phyloP scores from a whole-genome alignment of 1,140 invertebrate species.

The Euura saliciscinereae region DNA sequence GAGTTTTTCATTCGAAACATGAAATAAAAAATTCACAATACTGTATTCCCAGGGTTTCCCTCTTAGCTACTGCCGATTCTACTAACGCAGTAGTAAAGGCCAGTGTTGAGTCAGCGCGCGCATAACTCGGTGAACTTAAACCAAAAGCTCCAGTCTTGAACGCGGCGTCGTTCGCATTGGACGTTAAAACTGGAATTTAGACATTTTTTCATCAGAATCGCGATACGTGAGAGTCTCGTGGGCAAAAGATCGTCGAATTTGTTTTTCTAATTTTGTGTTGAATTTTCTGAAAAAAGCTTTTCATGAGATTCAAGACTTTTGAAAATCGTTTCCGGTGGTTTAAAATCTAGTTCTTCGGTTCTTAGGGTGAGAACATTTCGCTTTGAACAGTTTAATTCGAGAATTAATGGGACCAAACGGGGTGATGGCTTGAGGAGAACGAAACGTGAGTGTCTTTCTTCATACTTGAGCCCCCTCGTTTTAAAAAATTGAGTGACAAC shows the following conservation, averaged over 20 bases:
- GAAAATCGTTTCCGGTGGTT: not conserved
- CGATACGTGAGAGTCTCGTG: no score
- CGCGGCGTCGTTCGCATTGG: not conserved
- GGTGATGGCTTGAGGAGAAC: not conserved
- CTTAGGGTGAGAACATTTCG: not conserved
- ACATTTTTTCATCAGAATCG: no score
- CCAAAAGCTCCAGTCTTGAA: not conserved
- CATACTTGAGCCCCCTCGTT: no score
- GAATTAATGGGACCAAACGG: not conserved
- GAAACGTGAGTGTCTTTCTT: not conserved
- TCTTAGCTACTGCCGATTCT: not conserved
- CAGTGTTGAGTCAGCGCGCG: conserved; percentile 4
- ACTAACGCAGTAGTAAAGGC: not conserved
- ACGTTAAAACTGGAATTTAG: not conserved
- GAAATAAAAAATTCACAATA: no score
- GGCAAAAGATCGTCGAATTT: no score
- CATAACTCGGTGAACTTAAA: conserved; percentile 3
- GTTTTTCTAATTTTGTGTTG: no score
- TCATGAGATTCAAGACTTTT: not conserved
- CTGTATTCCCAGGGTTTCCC: not conserved
- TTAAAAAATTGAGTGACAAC: no score
- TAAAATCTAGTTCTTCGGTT: not conserved
- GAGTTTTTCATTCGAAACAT: no score
- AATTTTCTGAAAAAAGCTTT: not conserved
- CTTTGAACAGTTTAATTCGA: not conserved